Evolutionary conservation across 2,888 invertebrate species (phyloP).

Genomic region (Embidobia sp.): DNA sequence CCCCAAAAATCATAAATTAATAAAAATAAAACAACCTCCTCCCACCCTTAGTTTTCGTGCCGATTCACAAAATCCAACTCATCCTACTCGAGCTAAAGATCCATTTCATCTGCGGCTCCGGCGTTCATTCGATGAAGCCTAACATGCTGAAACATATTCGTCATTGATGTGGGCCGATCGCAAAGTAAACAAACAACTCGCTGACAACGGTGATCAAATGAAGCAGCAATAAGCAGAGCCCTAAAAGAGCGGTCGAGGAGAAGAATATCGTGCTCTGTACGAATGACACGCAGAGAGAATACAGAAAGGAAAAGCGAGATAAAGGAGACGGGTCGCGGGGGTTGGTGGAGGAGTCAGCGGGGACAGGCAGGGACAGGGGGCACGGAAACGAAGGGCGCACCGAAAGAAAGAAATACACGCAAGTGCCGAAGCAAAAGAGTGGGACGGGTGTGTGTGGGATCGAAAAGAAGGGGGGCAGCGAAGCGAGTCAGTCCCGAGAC

Average conservation of each 20-base stretch:
- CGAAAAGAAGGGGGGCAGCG: constrained; percentile 53
- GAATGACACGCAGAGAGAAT: constrained; percentile 8
- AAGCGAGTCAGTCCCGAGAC: constrained; percentile 55
- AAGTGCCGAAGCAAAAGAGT: constrained; percentile 60
- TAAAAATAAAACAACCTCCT: no score
- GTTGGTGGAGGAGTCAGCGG: constrained; percentile 17
- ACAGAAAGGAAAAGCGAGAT: constrained; percentile 30
- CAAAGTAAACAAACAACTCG: constrained; percentile 44
- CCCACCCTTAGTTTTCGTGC: no score
- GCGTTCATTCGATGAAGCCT: constrained; percentile 6
- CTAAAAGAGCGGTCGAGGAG: constrained; percentile 17
- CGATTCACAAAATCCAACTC: no score
- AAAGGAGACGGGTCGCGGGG: constrained; percentile 39
- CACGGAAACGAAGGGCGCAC: no score
- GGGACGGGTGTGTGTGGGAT: constrained; percentile 52
- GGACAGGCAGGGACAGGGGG: no score
- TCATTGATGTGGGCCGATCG: constrained; percentile 12
- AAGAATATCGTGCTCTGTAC: constrained; percentile 16
- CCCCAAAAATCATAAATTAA: no score
- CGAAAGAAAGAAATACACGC: constrained; percentile 61
- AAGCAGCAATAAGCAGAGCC: constrained; percentile 29
- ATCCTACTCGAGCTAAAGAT: no score
- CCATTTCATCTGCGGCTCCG: no score
- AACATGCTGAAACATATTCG: constrained; percentile 14
- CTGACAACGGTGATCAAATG: constrained; percentile 44